Conservation (phyloP, 2,797 vertebrate species). For the Spinus olivaceus region DNA sequence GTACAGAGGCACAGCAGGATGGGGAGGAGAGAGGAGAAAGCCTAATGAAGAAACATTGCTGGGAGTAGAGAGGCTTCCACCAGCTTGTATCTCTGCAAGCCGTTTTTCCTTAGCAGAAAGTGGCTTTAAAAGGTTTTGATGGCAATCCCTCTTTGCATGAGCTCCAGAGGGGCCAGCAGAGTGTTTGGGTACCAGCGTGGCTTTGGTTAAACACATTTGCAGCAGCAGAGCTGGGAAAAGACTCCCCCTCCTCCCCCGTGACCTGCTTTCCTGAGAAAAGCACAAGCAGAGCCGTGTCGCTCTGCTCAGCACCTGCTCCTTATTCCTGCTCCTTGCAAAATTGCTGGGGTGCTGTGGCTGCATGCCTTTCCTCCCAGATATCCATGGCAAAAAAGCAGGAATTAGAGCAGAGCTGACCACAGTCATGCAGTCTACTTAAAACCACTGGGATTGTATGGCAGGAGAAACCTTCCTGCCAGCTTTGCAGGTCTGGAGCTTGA, state of each 20-base stretch:
- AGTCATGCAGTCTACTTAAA: background rate
- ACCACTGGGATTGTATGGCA: background rate
- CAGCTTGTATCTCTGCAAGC: background rate
- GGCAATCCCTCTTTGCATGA: background rate
- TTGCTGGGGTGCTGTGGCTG: background rate
- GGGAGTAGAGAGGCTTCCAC: background rate
- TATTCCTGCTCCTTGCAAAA: background rate
- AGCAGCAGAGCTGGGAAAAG: background rate
- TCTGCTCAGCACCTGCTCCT: background rate
- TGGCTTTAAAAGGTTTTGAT: background rate
- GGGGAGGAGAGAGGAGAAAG: background rate
- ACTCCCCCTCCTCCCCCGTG: slow-evolving; percentile 23
- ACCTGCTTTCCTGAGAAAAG: slow-evolving; percentile 54
- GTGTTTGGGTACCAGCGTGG: background rate
- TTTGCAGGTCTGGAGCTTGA: background rate
- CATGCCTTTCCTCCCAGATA: background rate
- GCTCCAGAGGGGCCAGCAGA: background rate
- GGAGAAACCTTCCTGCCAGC: background rate
- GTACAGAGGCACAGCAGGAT: background rate
- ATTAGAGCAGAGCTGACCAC: background rate
- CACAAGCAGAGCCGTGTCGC: background rate
- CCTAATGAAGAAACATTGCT: background rate
- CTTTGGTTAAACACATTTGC: slow-evolving; percentile 12
- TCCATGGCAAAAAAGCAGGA: background rate
- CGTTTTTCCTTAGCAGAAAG: background rate